A percentile compares a stretch with the other conserved stretches of the same genome.
Evolutionary conservation across 2,888 invertebrate genomes (phyloP).

Genomic region (Rhingia campestris): DNA sequence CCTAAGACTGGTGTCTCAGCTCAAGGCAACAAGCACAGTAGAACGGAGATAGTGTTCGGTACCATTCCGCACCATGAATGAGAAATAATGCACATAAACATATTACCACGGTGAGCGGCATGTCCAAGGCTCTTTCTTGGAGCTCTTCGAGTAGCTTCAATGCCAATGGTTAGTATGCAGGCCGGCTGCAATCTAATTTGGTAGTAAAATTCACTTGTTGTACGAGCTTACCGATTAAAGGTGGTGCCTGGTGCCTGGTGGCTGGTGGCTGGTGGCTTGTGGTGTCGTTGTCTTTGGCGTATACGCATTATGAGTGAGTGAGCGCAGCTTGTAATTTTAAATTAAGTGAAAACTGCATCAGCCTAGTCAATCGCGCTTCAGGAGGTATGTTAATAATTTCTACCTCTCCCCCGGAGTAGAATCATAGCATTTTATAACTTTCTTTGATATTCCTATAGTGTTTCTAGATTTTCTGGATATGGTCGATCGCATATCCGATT

Average conservation of each 20-base stretch:
- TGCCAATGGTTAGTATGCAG: conserved; percentile 65
- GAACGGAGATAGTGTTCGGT: conserved; percentile 35
- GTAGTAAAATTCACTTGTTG: conserved; percentile 53
- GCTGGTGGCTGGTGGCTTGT: conserved; percentile 25
- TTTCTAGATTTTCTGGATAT: too few relatives aligned
- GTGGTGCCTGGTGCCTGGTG: conserved; percentile 23
- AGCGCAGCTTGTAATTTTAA: conserved; percentile 46
- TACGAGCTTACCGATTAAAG: conserved; percentile 46
- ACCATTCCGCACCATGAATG: conserved; percentile 17
- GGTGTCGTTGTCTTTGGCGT: conserved; percentile 16
- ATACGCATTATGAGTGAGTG: not conserved
- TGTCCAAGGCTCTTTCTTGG: conserved; percentile 63
- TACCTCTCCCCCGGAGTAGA: not conserved
- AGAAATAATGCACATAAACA: conserved; percentile 27
- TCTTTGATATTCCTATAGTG: not conserved
- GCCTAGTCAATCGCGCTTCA: not conserved
- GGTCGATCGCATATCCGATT: too few relatives aligned
- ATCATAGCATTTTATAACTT: not conserved
- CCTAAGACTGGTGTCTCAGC: conserved; percentile 19
- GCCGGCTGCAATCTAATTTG: conserved; percentile 40
- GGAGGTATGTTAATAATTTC: conserved; percentile 4
- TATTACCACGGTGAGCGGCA: conserved; percentile 22
- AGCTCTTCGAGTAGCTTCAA: conserved; percentile 55
- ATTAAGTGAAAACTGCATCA: conserved; percentile 60
- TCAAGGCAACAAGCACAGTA: conserved; percentile 56